Evolutionary conservation across 1,140 invertebrate species (phyloP).

Genomic region (Neodiprion pinetum): DNA sequence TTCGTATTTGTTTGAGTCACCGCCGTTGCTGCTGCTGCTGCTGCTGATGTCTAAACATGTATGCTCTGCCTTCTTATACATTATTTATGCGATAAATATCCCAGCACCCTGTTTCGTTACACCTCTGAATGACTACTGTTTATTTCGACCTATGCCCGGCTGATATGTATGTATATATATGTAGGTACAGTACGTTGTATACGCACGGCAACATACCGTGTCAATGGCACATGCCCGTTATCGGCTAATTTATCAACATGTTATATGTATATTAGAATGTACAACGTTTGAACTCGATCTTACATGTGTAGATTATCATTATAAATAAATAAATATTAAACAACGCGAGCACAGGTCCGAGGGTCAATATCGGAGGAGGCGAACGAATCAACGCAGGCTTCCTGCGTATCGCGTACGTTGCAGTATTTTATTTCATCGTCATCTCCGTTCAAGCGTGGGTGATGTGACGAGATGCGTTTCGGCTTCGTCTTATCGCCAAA

Average conservation of each 20-base stretch:
- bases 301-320: background rate
- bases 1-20: background rate
- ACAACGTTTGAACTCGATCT: background rate
- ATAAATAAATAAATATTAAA: too few relatives aligned
- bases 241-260: slow-evolving; percentile 3
- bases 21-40: background rate
- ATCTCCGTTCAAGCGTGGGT: too few relatives aligned
- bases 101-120: background rate
- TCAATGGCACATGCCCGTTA: background rate
- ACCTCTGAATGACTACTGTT: background rate
- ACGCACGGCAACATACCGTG: background rate
- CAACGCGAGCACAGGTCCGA: too few relatives aligned
- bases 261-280: too few relatives aligned
- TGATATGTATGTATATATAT: background rate
- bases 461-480: too few relatives aligned
- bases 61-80: background rate
- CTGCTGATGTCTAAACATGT: too few relatives aligned
- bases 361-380: too few relatives aligned
- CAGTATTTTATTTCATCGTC: too few relatives aligned
- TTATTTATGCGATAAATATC: slow-evolving; percentile 8
- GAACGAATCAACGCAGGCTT: too few relatives aligned
- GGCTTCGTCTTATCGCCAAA: too few relatives aligned
- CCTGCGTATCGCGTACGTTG: too few relatives aligned
- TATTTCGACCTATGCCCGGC: slow-evolving; percentile 2
- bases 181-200: too few relatives aligned